These are phyloP conservation scores for Crocodylus rhombifer DNA, from an alignment of 2,797 vertebrate genomes.

Conservation along the genomic window DNA sequence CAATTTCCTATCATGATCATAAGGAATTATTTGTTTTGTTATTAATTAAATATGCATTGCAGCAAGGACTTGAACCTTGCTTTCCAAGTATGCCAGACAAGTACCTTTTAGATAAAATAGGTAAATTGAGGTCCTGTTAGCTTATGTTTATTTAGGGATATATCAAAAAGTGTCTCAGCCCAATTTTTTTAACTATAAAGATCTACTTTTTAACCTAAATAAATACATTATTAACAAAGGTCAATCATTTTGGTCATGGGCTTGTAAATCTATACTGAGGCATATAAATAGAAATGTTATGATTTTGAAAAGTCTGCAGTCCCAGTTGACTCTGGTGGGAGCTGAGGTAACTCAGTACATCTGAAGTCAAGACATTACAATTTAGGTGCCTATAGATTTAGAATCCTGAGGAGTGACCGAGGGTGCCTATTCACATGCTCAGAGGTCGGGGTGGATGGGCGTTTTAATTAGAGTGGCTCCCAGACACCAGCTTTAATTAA, in stretches of 20 bases:
- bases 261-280: not conserved
- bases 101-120: not conserved
- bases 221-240: not conserved
- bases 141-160: not conserved
- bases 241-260: not conserved
- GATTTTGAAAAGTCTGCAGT: not conserved
- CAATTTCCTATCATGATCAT: not conserved
- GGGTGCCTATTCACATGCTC: too few relatives aligned
- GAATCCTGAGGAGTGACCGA: not conserved
- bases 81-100: not conserved
- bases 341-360: not conserved
- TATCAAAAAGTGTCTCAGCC: not conserved
- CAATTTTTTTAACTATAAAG: not conserved
- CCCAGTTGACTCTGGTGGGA: not conserved
- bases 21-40: fast-evolving
- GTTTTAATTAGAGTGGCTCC: too few relatives aligned
- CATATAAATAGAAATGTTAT: not conserved
- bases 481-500: too few relatives aligned
- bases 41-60: not conserved
- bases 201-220: not conserved
- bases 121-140: not conserved
- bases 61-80: not conserved
- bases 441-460: too few relatives aligned
- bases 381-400: not conserved
- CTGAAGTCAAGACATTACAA: not conserved